Conservation (phyloP, 2,797 vertebrate species). For the Fundulus diaphanus region DNA sequence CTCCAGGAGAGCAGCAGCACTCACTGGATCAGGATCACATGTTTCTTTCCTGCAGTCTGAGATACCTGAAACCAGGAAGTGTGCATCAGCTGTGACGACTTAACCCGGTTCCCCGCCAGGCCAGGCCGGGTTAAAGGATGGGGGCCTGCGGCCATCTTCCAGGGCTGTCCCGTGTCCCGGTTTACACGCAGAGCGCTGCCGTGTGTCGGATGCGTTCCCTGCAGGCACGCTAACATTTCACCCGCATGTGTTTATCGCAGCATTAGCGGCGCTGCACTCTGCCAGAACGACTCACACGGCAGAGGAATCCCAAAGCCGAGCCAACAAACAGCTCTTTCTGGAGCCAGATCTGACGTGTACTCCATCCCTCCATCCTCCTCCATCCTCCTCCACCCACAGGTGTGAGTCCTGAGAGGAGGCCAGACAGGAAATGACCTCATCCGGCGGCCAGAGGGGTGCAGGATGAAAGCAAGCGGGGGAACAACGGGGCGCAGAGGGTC, state of each 20-base stretch:
- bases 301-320: constrained; percentile 12
- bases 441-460: not conserved
- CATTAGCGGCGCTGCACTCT: constrained; percentile 2
- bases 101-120: constrained; percentile 28
- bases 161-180: constrained; percentile 10
- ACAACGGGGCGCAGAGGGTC: not conserved
- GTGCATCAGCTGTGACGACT: constrained; percentile 62
- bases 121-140: constrained; percentile 1
- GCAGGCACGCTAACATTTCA: constrained; percentile 9
- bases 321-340: constrained; percentile 33
- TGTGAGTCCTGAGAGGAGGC: constrained; percentile 54
- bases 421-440: constrained; percentile 74
- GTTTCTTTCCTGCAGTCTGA: constrained; percentile 49
- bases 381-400: constrained; percentile 49
- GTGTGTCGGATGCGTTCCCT: not conserved
- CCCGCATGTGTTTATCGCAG: not conserved
- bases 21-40: constrained; percentile 64
- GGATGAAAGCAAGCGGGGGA: constrained; percentile 27
- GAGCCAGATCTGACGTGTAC: constrained; percentile 37
- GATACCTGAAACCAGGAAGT: constrained; percentile 71
- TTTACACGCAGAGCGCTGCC: constrained; percentile 3
- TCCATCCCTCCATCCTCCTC: constrained; percentile 18
- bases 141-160: constrained; percentile 9
- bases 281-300: not conserved
- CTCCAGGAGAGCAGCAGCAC: constrained; percentile 33